A percentile compares a stretch with the other conserved stretches of the same genome.
These are phyloP conservation scores for Andrena chrysosceles DNA, from an alignment of 2,888 invertebrate genomes.

Conservation along the genomic window DNA sequence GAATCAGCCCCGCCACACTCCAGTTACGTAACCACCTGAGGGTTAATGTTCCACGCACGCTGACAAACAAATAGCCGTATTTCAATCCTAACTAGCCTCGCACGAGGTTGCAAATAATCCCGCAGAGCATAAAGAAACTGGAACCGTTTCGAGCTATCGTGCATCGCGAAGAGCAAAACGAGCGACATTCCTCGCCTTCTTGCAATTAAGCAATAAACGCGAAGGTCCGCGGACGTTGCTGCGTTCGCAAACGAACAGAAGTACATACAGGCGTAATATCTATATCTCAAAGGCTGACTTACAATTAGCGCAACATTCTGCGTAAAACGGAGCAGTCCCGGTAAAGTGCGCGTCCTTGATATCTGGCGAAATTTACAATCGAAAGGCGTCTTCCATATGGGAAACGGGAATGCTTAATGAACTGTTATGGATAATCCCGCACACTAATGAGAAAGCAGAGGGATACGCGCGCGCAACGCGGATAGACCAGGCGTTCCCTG, in stretches of 20 bases:
- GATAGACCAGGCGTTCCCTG: neutral
- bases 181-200: neutral
- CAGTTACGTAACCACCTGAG: neutral
- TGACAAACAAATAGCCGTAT: neutral
- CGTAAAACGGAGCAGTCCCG: slow-evolving; percentile 11
- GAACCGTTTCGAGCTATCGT: neutral
- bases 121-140: neutral
- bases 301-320: slow-evolving; percentile 40
- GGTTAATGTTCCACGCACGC: neutral
- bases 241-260: slow-evolving; percentile 14
- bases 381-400: slow-evolving; percentile 13
- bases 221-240: neutral
- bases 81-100: neutral
- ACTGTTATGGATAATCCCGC: slow-evolving; percentile 39
- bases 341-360: neutral
- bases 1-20: neutral
- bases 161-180: neutral
- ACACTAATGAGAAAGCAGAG: slow-evolving; percentile 49
- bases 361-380: slow-evolving; percentile 48
- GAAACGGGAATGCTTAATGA: slow-evolving; percentile 43
- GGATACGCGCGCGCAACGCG: slow-evolving; percentile 15
- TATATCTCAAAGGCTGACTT: slow-evolving; percentile 3
- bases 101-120: slow-evolving; percentile 6
- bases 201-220: slow-evolving; percentile 48
- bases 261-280: slow-evolving; percentile 11